phyloP scores from a whole-genome alignment of 2,113 vertebrate genomes.

The Microcebus tavaratra region DNA sequence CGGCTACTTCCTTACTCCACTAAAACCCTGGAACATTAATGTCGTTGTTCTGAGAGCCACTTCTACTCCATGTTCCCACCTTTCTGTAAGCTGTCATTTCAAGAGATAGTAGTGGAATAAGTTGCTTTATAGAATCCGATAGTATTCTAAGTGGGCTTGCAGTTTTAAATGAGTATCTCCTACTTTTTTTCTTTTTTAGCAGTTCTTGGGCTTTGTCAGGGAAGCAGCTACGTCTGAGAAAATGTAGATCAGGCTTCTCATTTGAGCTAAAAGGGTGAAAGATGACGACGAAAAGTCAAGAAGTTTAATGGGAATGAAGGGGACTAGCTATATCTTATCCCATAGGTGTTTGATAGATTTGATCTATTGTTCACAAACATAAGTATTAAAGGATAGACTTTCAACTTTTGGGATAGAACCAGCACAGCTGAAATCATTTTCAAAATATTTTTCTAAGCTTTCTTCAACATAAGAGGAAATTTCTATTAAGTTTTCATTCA shows the following conservation, averaged over 20 bases:
- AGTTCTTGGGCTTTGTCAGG: background rate
- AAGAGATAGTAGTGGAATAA: conserved; percentile 77
- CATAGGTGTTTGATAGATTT: background rate
- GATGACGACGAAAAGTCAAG: background rate
- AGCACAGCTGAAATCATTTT: conserved; percentile 42
- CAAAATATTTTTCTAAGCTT: conserved; percentile 39
- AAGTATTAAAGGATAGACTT: conserved; percentile 50
- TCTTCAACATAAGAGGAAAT: background rate
- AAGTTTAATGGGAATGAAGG: conserved; percentile 39
- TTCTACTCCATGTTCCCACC: background rate
- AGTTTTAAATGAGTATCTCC: conserved; percentile 76
- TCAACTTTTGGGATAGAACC: conserved; percentile 51
- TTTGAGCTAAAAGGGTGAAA: background rate
- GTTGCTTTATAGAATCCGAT: conserved; percentile 75
- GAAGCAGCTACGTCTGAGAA: conserved; percentile 19
- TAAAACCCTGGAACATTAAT: background rate
- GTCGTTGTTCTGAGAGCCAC: background rate
- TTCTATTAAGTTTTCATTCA: conserved; percentile 6
- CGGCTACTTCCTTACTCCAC: background rate
- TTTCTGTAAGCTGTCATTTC: conserved; percentile 66
- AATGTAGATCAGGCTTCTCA: background rate
- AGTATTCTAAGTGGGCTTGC: conserved; percentile 80
- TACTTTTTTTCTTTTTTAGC: background rate
- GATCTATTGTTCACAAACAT: background rate
- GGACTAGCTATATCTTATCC: conserved; percentile 19